A percentile compares a stretch with the other conserved stretches of the same genome.
Conservation (phyloP, 2,113 vertebrate species). For the Tor tambroides region DNA sequence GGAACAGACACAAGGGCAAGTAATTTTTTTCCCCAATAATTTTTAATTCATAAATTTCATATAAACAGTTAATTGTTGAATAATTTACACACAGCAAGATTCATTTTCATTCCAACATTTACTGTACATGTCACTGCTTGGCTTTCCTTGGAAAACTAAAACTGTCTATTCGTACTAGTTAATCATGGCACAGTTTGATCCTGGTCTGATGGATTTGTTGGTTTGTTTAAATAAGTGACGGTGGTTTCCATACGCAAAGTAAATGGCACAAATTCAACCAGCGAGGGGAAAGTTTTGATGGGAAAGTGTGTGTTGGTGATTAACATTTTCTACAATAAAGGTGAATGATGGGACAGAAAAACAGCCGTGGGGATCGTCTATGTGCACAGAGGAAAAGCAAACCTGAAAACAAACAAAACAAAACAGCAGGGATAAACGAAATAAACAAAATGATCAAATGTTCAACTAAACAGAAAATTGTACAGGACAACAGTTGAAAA, state of each 20-base stretch:
- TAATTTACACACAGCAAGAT: conserved; percentile 93
- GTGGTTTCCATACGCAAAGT: conserved; percentile 55
- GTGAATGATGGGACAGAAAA: not conserved
- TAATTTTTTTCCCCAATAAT: conserved; percentile 75
- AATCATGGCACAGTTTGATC: conserved; percentile 83
- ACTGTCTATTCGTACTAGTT: conserved; percentile 74
- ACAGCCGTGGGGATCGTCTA: conserved; percentile 63
- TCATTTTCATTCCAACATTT: conserved; percentile 83
- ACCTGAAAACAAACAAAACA: not conserved
- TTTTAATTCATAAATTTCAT: conserved; percentile 98
- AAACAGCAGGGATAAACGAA: conserved; percentile 7
- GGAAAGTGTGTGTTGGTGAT: not conserved
- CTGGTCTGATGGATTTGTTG: conserved; percentile 66
- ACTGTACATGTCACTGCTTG: conserved; percentile 89
- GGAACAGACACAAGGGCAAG: not conserved
- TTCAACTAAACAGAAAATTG: not conserved
- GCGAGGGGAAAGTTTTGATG: not conserved
- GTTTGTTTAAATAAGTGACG: conserved; percentile 41
- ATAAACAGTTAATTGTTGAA: conserved; percentile 97
- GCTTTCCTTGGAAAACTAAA: conserved; percentile 86
- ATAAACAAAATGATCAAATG: not conserved
- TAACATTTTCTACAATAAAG: not conserved
- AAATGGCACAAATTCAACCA: conserved; percentile 41
- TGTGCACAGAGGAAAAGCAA: conserved; percentile 55
- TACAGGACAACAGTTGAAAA: not conserved